Evolutionary conservation across 2,113 vertebrate genomes (phyloP), one percentile per base, ranked within the genome.

Genomic region (Loxodonta africana): DNA sequence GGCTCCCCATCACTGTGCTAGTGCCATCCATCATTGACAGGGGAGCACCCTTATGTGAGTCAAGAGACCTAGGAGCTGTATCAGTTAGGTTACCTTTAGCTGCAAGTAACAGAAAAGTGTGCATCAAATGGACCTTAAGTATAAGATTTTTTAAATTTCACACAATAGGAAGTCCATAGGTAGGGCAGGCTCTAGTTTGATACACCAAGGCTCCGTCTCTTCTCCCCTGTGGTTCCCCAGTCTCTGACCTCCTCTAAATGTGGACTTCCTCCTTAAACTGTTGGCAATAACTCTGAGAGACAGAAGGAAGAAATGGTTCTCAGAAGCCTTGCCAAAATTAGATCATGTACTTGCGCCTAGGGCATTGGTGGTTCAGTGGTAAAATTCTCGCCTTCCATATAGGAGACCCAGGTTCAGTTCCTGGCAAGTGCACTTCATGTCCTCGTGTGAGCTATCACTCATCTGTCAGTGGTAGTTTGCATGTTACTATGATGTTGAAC

Each of bases 241-340:
- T 90, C 46, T 74, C 33, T 53, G 23, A 33, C 20, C 18, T 91
- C 80, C 63, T 83, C 48, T 65, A 37, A 65, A 20, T 44, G 33
- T 48, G 30, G 28, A 53, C 20, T n/a, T 82, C 5, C 44, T 8
- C 30, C 26, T 91, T 48, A 82, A 11, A 28, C 60, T 25, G 48
- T 25, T 82, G n/a, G 8, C 63, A 95, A 88, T 20, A 88, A 60
- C 41, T 85, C 88, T 62, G 14, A 90, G 74, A 81, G 11, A 21
- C 12, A 23, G 23, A 93, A 91, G 82, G 53, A 80, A 87, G 81
- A 82, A 91, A 71, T 20, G 46, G 67, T 97, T 77, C 51, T 46
- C 23, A 83, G 74, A 95, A 97, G 28, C 15, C 9, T 82, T 95
- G 88, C 30, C 63, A 81, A 23, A 84, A 91, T 44, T 91, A 51